Base-by-base conservation (phyloP, 64 coral and sea anemone species). In the Anthopleura sola region DNA sequence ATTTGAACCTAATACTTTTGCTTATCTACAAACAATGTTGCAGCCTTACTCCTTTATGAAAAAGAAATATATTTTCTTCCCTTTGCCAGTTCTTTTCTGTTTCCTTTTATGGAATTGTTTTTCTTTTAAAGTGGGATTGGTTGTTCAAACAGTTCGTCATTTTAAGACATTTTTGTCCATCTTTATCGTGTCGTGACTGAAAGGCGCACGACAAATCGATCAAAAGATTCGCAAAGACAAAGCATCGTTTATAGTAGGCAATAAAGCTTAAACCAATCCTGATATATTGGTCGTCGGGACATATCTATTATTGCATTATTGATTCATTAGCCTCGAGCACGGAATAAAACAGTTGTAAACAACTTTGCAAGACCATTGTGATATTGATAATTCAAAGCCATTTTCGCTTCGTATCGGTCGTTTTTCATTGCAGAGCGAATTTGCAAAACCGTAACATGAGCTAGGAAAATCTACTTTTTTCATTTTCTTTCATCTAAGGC, bases 281-380 rank as follows among this genome's bases (percentile, higher is more conserved):
- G n/a, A 71, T 71, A 53, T 53, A 36, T 71, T 71, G 66, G 31
- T 71, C 66, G 58, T 33, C 60, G 5, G 60, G 5, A 11, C 60
- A 66, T 24, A 6, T 23, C 31, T 71, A 68, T 68, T 68, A 29
- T 58, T 68, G 9, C n/a, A 68, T 68, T 26, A 68, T 71, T 11
- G 66, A 34, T 32, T 71, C 66, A 71, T 71, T 71, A 71, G 66
- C 66, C 66, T 34, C n/a, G 29, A 71, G 66, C 26, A 33, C 66
- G 66, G 10, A 71, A 71, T 12, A 34, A n/a, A 71, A 3, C 66
- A 71, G 66, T 71, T 71, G 66, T 71, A 71, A 71, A 71, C 28
- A 71, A 71, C 66, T 71, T 32, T 32, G 9, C 28, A 71, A n/a
- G 14, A 10, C 28, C 11, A 71, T 71, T 17, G 66, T 34, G 31